Conservation (phyloP, 2,113 vertebrate species). For the Ctenomys sociabilis region DNA sequence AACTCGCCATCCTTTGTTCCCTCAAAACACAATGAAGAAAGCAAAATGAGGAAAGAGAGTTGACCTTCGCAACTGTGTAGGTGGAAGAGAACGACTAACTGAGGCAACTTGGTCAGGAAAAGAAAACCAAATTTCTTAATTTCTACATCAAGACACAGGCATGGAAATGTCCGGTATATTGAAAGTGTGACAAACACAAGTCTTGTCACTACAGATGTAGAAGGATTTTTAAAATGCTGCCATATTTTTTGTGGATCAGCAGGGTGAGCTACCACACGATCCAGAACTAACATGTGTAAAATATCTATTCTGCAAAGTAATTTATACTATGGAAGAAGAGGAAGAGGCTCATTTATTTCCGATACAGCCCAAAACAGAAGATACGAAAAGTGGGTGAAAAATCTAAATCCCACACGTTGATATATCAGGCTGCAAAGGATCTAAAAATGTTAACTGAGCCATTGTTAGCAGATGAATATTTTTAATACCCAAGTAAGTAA, state of each 20-base stretch:
- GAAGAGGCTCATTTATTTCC: slow-evolving; percentile 40
- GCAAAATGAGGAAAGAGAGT: slow-evolving; percentile 49
- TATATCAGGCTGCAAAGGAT: slow-evolving; percentile 14
- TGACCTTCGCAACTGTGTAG: slow-evolving; percentile 21
- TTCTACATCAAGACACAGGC: slow-evolving; percentile 52
- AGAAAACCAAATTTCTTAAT: slow-evolving; percentile 35
- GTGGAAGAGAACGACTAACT: slow-evolving; percentile 46
- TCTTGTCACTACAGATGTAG: slow-evolving; percentile 7
- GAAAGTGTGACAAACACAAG: not conserved
- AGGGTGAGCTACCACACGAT: not conserved
- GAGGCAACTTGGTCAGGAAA: not conserved
- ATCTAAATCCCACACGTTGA: slow-evolving; percentile 1
- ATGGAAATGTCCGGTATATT: slow-evolving; percentile 33
- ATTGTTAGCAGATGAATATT: not conserved
- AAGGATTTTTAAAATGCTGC: slow-evolving; percentile 26
- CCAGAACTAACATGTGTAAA: not conserved
- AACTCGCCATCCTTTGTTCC: not conserved
- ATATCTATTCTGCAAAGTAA: slow-evolving; percentile 11
- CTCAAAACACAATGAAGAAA: not conserved
- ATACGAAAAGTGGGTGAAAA: slow-evolving; percentile 1
- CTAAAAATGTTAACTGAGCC: slow-evolving; percentile 14
- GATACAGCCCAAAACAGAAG: not conserved
- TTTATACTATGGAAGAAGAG: slow-evolving; percentile 23
- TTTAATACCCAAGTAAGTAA: not conserved
- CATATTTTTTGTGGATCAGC: slow-evolving; percentile 25